phyloP scores from a whole-genome alignment of 2,113 vertebrate genomes.

The Paramisgurnus dabryanus region DNA sequence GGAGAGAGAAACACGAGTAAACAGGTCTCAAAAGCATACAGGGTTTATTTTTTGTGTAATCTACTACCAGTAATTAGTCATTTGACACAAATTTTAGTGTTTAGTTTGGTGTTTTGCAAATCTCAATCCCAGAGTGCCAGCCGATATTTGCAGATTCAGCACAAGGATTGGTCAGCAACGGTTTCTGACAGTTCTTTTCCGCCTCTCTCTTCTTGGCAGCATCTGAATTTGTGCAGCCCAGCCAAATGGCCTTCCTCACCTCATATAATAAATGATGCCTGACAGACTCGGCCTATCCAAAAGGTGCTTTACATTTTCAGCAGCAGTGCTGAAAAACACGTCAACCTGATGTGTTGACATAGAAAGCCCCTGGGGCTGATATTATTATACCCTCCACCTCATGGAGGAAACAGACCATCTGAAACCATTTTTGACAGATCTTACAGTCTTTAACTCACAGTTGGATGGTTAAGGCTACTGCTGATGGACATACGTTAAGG shows the following conservation, averaged over 20 bases:
- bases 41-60: no score
- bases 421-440: background rate
- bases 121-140: background rate
- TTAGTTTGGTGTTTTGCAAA: no score
- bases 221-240: background rate
- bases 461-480: background rate
- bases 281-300: background rate
- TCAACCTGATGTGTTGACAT: background rate
- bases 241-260: constrained; percentile 7
- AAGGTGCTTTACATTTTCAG: constrained; percentile 8
- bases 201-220: background rate
- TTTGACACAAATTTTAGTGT: no score
- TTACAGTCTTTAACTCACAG: background rate
- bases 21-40: no score
- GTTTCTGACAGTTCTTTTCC: background rate
- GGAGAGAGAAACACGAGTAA: no score
- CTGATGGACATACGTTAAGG: background rate
- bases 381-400: background rate
- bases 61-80: no score
- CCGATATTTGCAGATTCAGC: background rate
- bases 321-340: background rate
- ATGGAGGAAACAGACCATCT: background rate
- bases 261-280: background rate
- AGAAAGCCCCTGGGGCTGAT: background rate
- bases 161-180: background rate